Conservation (phyloP, 2,113 vertebrate genomes). For the Anguilla rostrata region DNA sequence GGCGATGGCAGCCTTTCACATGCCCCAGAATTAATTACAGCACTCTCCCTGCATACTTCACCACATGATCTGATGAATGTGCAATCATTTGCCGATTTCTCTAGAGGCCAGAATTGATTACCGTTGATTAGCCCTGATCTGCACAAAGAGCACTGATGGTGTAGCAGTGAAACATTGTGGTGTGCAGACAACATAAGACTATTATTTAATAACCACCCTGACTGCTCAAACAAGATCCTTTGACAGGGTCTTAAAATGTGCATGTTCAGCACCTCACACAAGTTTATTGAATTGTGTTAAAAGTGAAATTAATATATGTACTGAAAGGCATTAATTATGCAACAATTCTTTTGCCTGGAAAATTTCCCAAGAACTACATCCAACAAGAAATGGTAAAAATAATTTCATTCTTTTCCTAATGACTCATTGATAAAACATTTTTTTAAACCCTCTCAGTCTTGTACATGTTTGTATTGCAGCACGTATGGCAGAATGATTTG, state of each 20-base stretch:
- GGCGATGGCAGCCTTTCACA: conserved; percentile 82
- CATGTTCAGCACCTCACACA: conserved; percentile 78
- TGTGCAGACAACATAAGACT: conserved; percentile 80
- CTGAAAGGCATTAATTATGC: not conserved
- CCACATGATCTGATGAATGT: conserved; percentile 88
- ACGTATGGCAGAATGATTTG: not conserved
- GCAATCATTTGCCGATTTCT: conserved; percentile 91
- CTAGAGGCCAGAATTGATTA: conserved; percentile 87
- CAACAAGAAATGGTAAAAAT: not conserved
- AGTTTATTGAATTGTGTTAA: conserved; percentile 82
- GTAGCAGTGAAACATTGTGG: conserved; percentile 84
- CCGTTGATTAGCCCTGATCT: conserved; percentile 94
- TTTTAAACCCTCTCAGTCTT: not conserved
- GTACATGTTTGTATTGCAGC: not conserved
- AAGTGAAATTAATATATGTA: conserved; percentile 74
- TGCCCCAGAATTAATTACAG: conserved; percentile 86
- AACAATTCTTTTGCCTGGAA: not conserved
- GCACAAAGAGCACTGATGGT: conserved; percentile 81
- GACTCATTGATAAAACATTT: not conserved
- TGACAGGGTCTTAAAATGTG: conserved; percentile 81
- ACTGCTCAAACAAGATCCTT: conserved; percentile 84
- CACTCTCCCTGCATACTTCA: conserved; percentile 81
- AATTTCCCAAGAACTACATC: not conserved
- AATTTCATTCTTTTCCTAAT: not conserved
- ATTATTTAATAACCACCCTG: conserved; percentile 86